phyloP scores from a whole-genome alignment of 2,113 vertebrate genomes.

The Myanophis thanlyinensis region DNA sequence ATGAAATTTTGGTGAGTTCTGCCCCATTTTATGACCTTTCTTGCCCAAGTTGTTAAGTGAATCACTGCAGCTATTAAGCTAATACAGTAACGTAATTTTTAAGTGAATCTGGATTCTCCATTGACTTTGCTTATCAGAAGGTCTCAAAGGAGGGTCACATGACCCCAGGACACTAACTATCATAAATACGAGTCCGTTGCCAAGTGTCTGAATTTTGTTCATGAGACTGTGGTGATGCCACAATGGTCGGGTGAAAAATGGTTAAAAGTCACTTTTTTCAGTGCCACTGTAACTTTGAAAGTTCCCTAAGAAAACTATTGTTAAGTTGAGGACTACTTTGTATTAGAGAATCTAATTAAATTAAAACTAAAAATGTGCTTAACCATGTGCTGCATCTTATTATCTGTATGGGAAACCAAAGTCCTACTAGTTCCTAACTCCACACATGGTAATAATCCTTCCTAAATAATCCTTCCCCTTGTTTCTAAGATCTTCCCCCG shows the following conservation, averaged over 20 bases:
- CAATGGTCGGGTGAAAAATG: neutral
- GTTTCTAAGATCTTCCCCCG: neutral
- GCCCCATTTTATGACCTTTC: neutral
- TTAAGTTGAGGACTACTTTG: neutral
- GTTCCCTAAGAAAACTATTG: neutral
- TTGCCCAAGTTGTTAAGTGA: neutral
- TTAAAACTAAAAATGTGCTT: neutral
- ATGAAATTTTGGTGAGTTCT: neutral
- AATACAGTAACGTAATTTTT: neutral
- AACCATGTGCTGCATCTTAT: neutral
- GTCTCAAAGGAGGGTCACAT: neutral
- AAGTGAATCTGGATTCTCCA: neutral
- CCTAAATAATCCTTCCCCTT: neutral
- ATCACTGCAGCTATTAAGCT: neutral
- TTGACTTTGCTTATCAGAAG: neutral
- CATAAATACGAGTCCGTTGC: neutral
- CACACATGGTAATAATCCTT: neutral
- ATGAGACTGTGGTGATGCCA: neutral
- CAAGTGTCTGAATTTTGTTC: neutral
- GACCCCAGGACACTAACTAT: neutral
- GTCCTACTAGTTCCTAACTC: neutral
- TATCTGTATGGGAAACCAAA: neutral
- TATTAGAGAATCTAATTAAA: neutral
- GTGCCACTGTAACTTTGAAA: neutral
- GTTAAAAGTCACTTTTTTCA: neutral